Conservation (phyloP, 1,140 invertebrate genomes). For the Aphelenchoides fujianensis region DNA sequence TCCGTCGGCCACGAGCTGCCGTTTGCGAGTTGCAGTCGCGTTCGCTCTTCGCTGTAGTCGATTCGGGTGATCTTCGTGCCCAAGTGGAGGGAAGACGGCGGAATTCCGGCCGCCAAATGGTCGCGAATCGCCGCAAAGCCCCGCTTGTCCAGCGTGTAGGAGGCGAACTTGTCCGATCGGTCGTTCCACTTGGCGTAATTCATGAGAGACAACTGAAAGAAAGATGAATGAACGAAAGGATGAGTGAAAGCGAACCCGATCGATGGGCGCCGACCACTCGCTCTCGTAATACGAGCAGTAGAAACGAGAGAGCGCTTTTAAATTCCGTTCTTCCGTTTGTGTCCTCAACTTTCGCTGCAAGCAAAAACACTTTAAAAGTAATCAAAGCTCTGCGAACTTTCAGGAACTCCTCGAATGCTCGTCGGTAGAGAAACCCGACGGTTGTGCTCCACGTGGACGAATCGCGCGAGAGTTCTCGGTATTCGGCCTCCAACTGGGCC, state of each 20-base stretch:
- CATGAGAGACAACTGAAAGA: slow-evolving; percentile 26
- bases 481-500: slow-evolving; percentile 17
- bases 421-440: slow-evolving; percentile 18
- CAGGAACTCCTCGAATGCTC: slow-evolving; percentile 21
- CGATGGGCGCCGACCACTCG: slow-evolving; percentile 28
- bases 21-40: slow-evolving; percentile 12
- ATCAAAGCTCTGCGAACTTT: slow-evolving; percentile 16
- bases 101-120: slow-evolving; percentile 10
- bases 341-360: slow-evolving; percentile 1
- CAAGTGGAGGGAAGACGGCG: slow-evolving; percentile 21
- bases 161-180: slow-evolving; percentile 10
- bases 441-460: slow-evolving; percentile 20
- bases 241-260: no score
- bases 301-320: slow-evolving; percentile 8
- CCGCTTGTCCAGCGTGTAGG: slow-evolving; percentile 22
- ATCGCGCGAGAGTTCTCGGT: slow-evolving; percentile 19
- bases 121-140: slow-evolving; percentile 27
- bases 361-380: not conserved
- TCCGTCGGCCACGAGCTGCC: slow-evolving; percentile 29
- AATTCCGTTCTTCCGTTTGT: not conserved
- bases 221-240: no score
- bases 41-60: slow-evolving; percentile 23
- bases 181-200: slow-evolving; percentile 35
- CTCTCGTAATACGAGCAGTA: slow-evolving; percentile 27
- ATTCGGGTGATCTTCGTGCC: slow-evolving; percentile 16